phyloP scores from a whole-genome alignment of 2,888 invertebrate genomes.

The Automeris io region DNA sequence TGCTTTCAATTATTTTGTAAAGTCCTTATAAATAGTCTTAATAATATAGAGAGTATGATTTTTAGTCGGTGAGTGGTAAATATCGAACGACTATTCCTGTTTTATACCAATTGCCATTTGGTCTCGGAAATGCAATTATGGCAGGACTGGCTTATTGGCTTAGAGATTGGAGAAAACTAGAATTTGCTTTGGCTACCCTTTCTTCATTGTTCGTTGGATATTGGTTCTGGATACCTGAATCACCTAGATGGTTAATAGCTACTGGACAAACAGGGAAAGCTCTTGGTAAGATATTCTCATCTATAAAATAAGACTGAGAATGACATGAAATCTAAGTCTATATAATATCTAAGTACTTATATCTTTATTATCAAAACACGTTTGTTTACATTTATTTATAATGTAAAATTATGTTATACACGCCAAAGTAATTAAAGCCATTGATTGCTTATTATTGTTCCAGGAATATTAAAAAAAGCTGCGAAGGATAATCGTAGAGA shows the following conservation, averaged over 20 bases:
- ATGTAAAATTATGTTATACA: too few relatives aligned
- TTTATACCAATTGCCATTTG: constrained; percentile 80
- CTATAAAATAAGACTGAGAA: too few relatives aligned
- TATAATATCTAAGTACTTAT: too few relatives aligned
- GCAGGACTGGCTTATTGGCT: constrained; percentile 74
- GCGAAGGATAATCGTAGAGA: constrained; percentile 41
- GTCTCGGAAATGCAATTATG: constrained; percentile 77
- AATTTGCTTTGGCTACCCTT: constrained; percentile 70
- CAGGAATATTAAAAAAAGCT: constrained; percentile 43
- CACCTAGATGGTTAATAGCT: constrained; percentile 79
- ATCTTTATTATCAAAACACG: neutral
- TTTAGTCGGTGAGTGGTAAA: constrained; percentile 75
- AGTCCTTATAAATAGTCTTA: neutral
- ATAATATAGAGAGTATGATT: constrained; percentile 5
- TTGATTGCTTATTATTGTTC: constrained; percentile 15
- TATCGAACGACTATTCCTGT: constrained; percentile 79
- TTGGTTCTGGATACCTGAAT: constrained; percentile 76
- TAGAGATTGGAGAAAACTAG: constrained; percentile 79
- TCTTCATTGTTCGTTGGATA: constrained; percentile 67
- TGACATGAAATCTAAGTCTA: too few relatives aligned
- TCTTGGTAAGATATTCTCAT: constrained; percentile 45
- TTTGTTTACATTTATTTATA: neutral
- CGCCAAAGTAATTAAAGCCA: neutral
- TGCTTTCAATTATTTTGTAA: too few relatives aligned
- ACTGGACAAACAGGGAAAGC: constrained; percentile 71